Evolutionary conservation across 1,140 invertebrate species (phyloP).

Genomic region (Mylabris phalerata): DNA sequence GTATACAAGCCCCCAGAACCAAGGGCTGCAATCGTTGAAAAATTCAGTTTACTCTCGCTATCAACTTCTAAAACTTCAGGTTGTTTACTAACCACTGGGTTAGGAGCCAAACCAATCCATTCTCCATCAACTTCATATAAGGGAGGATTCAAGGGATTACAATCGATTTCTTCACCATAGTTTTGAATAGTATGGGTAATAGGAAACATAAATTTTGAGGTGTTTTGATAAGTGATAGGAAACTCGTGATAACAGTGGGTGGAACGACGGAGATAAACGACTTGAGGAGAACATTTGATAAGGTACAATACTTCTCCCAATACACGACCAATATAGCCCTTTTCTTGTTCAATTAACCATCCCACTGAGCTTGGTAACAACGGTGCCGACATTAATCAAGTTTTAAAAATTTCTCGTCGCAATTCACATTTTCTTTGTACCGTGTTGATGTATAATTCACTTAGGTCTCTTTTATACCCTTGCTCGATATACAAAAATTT

Average conservation of each 20-base stretch:
- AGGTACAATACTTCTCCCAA: slow-evolving; percentile 8
- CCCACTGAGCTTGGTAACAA: too few relatives aligned
- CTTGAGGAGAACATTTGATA: neutral
- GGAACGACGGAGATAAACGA: neutral
- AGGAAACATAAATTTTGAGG: neutral
- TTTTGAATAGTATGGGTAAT: slow-evolving; percentile 2
- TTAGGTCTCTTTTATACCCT: neutral
- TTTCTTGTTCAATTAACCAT: too few relatives aligned
- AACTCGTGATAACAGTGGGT: slow-evolving; percentile 1
- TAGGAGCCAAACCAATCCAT: slow-evolving; percentile 1
- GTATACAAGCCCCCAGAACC: too few relatives aligned
- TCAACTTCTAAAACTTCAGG: slow-evolving; percentile 13
- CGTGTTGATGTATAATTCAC: slow-evolving; percentile 3
- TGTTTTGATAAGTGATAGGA: neutral
- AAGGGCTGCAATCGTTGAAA: too few relatives aligned
- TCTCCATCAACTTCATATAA: neutral
- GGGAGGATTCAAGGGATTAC: neutral
- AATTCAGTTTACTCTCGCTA: too few relatives aligned
- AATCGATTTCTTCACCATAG: too few relatives aligned
- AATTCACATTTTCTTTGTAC: neutral
- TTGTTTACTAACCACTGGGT: neutral
- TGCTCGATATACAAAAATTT: slow-evolving; percentile 4
- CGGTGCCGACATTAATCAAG: too few relatives aligned
- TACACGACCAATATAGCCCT: slow-evolving; percentile 1
- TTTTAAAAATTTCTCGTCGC: neutral